Evolutionary conservation across 1,140 invertebrate species (phyloP), one percentile per base, ranked within the genome.

Genomic region (Danaus melanippus): DNA sequence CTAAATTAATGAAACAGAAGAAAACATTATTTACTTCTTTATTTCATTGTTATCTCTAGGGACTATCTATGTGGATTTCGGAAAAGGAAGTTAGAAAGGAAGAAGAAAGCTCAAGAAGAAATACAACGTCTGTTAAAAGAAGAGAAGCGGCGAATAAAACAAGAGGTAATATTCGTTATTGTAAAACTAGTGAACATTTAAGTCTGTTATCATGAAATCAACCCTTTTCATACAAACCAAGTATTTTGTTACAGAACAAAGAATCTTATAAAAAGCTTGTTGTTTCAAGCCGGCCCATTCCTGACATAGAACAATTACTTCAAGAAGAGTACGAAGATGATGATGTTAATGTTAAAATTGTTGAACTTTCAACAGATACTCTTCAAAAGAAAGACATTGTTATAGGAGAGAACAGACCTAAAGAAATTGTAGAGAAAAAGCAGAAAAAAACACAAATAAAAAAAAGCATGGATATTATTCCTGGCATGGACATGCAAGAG

Each of bases 1-100:
- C 7, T 12, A 32, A 44, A 39, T n/a, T 52, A n/a, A 40, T 21
- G 15, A n/a, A 17, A 9, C 12, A 9, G 42, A n/a, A 42, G 6
- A 8, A 11, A 54, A 9, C 42, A 55, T 41, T 32, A 32, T 2
- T 32, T 32, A 32, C 6, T 32, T 7, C 21, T 32, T 32, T 32
- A 5, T 15, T 46, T 51, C 41, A 55, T 57, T 41, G 44, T 58
- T 48, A 51, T 56, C 78, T 80, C 51, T 56, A 88, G 87, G 78
- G 92, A 94, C 42, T 95, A 93, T 75, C 80, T 95, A 40, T 91
- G 90, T 55, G 93, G 93, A 7, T 95, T 95, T 82, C 92, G 89
- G 44, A 94, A 94, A 79, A 84, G 93, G 61, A 95, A 95, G 74
- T 67, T 93, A 12, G 89, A 93, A 74, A 86, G 93, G 53, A 90